phyloP scores from a whole-genome alignment of 2,113 vertebrate genomes.

The Neodon shergylaensis region DNA sequence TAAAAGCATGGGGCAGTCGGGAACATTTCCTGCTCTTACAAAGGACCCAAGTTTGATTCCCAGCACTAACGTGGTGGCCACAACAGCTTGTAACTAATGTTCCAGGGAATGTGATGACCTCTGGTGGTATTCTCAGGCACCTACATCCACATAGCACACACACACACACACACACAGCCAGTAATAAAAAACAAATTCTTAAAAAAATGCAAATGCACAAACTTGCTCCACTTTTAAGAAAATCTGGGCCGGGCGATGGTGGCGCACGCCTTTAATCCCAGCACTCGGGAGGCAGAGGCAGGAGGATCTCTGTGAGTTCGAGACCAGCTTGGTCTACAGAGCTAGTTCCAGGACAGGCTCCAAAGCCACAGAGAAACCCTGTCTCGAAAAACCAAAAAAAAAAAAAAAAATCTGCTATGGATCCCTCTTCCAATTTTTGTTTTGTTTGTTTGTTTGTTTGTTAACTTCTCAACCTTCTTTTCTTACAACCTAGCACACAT shows the following conservation, averaged over 20 bases:
- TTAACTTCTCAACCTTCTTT: background rate
- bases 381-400: too few species aligned
- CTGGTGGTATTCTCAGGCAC: background rate
- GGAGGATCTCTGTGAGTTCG: too few species aligned
- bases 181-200: background rate
- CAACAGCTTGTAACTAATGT: background rate
- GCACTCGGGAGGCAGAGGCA: too few species aligned
- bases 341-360: too few species aligned
- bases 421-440: background rate
- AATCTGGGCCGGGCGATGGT: too few species aligned
- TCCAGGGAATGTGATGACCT: background rate
- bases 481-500: background rate
- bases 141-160: background rate
- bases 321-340: too few species aligned
- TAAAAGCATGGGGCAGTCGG: background rate
- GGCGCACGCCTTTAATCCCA: too few species aligned
- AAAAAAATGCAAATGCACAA: slow-evolving; percentile 34
- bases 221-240: slow-evolving; percentile 13
- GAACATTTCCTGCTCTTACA: background rate
- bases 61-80: background rate
- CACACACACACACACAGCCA: background rate
- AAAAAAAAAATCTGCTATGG: background rate
- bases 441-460: background rate
- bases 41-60: background rate
- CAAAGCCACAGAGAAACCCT: too few species aligned